A percentile compares a stretch with the other conserved stretches of the same genome.
Evolutionary conservation across 2,888 invertebrate species (phyloP).

Genomic region (Chymomyza procnemis): DNA sequence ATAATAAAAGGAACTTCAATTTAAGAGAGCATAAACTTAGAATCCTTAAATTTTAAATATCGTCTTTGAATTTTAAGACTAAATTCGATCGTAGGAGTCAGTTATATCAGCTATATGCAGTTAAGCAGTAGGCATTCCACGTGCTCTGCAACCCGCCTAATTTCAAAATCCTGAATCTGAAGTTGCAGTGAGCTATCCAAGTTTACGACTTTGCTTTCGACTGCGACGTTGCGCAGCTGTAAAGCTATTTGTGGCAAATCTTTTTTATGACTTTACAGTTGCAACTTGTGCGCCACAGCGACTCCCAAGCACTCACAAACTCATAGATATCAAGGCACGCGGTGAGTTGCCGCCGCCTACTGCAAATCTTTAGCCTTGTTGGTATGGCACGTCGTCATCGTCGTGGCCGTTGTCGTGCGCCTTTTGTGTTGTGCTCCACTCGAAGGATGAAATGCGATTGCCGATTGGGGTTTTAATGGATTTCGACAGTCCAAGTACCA

Average conservation of each 20-base stretch:
- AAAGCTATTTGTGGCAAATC: slow-evolving; percentile 4
- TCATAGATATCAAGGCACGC: neutral
- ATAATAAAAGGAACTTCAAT: no score
- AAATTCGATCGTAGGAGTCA: no score
- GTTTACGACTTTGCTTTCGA: neutral
- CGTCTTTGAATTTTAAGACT: no score
- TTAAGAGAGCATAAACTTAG: no score
- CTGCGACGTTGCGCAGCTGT: neutral
- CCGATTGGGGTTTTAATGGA: slow-evolving; percentile 75
- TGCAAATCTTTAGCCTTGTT: slow-evolving; percentile 16
- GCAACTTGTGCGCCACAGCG: slow-evolving; percentile 1
- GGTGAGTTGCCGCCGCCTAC: slow-evolving; percentile 1
- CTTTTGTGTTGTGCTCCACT: slow-evolving; percentile 56
- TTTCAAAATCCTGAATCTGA: no score
- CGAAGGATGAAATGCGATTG: slow-evolving; percentile 73
- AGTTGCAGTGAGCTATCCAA: neutral
- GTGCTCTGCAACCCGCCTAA: no score
- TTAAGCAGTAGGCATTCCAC: no score
- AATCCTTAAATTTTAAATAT: no score
- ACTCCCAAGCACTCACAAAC: neutral
- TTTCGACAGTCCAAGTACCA: slow-evolving; percentile 63
- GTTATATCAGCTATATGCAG: no score
- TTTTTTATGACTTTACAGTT: slow-evolving; percentile 46
- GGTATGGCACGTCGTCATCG: no score
- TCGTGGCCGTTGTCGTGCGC: slow-evolving; percentile 41